A percentile compares a stretch with the other conserved stretches of the same genome.
These are phyloP conservation scores for Cyphomyrus discorhynchus DNA, from an alignment of 2,113 vertebrate species.

Conservation along the genomic window DNA sequence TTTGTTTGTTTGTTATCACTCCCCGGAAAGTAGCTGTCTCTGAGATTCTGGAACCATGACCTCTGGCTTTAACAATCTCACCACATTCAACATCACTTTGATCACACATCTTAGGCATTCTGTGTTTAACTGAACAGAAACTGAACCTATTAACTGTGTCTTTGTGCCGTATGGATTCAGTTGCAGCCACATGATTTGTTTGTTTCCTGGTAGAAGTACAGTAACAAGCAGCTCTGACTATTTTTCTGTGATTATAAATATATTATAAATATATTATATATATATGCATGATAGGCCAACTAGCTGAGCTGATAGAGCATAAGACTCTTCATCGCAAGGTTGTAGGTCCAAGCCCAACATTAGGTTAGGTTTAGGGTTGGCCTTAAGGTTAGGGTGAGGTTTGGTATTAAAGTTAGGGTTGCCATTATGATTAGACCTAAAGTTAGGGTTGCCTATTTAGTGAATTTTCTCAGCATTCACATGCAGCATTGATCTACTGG, in stretches of 20 bases:
- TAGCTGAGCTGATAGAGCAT: not conserved
- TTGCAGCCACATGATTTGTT: not conserved
- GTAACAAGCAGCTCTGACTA: not conserved
- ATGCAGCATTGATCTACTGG: not conserved
- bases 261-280: not conserved
- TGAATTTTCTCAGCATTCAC: not conserved
- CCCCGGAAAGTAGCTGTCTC: not conserved
- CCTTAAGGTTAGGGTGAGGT: not conserved
- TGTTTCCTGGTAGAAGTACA: slow-evolving; percentile 19
- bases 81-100: not conserved
- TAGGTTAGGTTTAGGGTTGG: not conserved
- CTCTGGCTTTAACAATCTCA: not conserved
- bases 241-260: not conserved
- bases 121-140: not conserved
- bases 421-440: not conserved
- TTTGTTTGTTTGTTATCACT: not conserved
- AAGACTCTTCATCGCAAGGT: not conserved
- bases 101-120: not conserved
- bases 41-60: not conserved
- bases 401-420: not conserved
- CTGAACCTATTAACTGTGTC: not conserved
- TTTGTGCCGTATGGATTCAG: not conserved
- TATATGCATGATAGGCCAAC: not conserved
- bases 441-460: not conserved
- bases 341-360: not conserved